Percentiles rank a stretch among this genome's conserved stretches.
Conservation (phyloP, 2,113 vertebrate species). For the Pterocles gutturalis region DNA sequence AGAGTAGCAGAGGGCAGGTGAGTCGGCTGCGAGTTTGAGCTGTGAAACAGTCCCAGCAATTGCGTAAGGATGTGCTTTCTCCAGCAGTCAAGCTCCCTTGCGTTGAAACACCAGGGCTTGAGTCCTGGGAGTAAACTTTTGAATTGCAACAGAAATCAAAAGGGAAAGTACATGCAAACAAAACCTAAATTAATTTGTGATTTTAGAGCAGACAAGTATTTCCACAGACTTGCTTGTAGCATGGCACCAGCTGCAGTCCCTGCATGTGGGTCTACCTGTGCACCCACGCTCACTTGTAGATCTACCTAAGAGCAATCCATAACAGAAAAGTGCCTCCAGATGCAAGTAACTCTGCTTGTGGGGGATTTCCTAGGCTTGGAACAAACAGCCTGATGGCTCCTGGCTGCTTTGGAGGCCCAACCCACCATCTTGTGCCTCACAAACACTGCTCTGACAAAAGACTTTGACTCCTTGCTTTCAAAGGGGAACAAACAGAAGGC, state of each 20-base stretch:
- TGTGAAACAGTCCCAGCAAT: background rate
- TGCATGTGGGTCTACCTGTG: accelerated
- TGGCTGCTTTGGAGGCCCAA: background rate
- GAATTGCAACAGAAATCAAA: conserved; percentile 48
- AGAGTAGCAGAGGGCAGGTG: conserved; percentile 1
- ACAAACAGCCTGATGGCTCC: conserved; percentile 14
- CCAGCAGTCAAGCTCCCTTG: background rate
- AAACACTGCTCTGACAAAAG: conserved; percentile 59
- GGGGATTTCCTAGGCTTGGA: conserved; percentile 42
- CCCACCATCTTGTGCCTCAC: conserved; percentile 34
- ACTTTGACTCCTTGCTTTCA: conserved; percentile 54
- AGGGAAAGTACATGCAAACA: conserved; percentile 24
- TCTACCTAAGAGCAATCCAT: background rate
- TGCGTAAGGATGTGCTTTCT: background rate
- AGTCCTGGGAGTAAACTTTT: conserved; percentile 3
- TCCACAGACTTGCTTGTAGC: background rate
- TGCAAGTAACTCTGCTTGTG: background rate
- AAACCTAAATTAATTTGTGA: background rate
- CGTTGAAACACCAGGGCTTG: background rate
- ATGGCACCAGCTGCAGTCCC: background rate
- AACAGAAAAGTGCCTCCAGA: background rate
- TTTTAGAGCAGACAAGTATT: background rate
- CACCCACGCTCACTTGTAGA: background rate
- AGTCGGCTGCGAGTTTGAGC: background rate
- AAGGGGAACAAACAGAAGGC: conserved; percentile 64